These are phyloP conservation scores for Muntiacus reevesi DNA, from an alignment of 2,113 vertebrate genomes.

Conservation along the genomic window DNA sequence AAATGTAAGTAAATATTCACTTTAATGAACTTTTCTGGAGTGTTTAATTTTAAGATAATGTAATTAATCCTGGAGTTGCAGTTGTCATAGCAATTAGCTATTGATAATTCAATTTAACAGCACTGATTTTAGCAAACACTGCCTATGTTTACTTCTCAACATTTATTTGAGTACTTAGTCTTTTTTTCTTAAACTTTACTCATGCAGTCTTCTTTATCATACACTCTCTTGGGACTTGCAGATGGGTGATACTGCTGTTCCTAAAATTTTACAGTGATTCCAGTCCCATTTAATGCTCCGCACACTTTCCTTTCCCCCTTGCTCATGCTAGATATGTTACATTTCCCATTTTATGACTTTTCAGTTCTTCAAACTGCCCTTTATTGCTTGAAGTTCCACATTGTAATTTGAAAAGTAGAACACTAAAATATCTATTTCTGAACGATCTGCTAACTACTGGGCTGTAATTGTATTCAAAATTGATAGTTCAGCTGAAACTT, in stretches of 20 bases:
- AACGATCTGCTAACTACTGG: constrained; percentile 42
- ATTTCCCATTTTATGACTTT: constrained; percentile 37
- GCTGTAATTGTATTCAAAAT: constrained; percentile 54
- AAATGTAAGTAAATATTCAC: neutral
- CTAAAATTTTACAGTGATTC: neutral
- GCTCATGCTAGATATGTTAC: neutral
- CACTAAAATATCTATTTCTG: constrained; percentile 57
- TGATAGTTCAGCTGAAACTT: constrained; percentile 62
- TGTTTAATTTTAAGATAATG: neutral
- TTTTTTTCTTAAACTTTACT: neutral
- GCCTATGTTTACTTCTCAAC: neutral
- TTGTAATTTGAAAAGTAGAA: constrained; percentile 57
- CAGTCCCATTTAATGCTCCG: neutral
- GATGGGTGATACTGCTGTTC: neutral
- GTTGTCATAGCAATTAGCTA: neutral
- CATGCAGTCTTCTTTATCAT: neutral
- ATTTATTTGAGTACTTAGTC: neutral
- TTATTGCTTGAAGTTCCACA: constrained; percentile 51
- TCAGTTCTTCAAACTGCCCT: constrained; percentile 47
- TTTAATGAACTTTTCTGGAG: neutral
- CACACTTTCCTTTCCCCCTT: neutral
- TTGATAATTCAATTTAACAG: neutral
- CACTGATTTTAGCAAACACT: neutral
- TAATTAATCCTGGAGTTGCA: neutral
- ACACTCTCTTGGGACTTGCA: neutral